phyloP scores from a whole-genome alignment of 2,113 vertebrate species.

The Oxyura jamaicensis region DNA sequence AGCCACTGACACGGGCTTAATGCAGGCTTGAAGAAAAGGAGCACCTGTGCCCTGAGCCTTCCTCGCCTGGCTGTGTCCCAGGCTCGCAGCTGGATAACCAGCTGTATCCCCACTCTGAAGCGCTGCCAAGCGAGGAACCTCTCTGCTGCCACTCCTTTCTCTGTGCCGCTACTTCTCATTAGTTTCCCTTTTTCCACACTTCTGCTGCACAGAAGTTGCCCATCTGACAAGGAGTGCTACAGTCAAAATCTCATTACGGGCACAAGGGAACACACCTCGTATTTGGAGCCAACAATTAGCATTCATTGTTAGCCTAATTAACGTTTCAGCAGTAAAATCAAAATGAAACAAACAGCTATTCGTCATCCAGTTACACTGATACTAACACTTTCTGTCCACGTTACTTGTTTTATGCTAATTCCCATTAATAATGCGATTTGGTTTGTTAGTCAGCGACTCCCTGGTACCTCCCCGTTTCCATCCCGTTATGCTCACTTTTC shows the following conservation, averaged over 20 bases:
- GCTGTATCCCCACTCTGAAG: conserved; percentile 38
- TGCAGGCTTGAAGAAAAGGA: neutral
- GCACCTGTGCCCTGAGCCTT: neutral
- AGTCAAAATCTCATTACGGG: conserved; percentile 17
- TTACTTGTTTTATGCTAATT: neutral
- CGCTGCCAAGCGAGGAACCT: neutral
- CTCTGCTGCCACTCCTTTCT: conserved; percentile 13
- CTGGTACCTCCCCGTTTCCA: neutral
- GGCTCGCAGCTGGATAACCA: conserved; percentile 52
- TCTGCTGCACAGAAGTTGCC: conserved; percentile 23
- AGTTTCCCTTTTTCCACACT: conserved; percentile 10
- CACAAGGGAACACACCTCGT: neutral
- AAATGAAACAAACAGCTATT: neutral
- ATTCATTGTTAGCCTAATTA: conserved; percentile 28
- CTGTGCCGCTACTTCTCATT: conserved; percentile 8
- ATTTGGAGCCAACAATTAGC: neutral
- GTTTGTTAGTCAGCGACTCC: neutral
- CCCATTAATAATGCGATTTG: neutral
- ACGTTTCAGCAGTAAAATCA: conserved; percentile 1
- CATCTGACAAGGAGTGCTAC: conserved; percentile 16
- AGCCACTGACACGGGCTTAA: neutral
- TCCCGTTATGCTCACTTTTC: neutral
- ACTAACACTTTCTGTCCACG: neutral
- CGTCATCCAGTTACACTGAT: neutral
- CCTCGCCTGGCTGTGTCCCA: neutral